Evolutionary conservation across 2,113 vertebrate species (phyloP).

Genomic region (Sporophila hypoxantha): DNA sequence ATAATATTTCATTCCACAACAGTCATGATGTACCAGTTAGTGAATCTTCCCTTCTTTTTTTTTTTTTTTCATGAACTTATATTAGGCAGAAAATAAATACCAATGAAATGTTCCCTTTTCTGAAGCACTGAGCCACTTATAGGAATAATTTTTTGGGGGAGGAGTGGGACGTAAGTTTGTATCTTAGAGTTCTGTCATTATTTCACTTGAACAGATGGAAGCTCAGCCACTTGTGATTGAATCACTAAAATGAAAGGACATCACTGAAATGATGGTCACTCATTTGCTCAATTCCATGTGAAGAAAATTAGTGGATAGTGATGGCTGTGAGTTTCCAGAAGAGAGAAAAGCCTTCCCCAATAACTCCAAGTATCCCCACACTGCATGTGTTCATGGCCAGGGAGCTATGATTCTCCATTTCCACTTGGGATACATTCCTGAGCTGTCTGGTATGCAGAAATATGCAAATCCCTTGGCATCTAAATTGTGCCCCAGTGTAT

Average conservation of each 20-base stretch:
- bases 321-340: not conserved
- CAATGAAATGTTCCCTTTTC: not conserved
- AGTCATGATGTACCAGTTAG: not conserved
- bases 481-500: not conserved
- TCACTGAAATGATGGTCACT: not conserved
- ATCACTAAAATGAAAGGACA: not conserved
- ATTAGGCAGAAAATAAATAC: conserved; percentile 7
- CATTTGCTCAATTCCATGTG: not conserved
- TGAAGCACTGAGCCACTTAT: not conserved
- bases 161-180: not conserved
- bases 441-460: not conserved
- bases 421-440: not conserved
- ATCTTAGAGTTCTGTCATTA: not conserved
- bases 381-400: not conserved
- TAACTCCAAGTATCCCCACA: not conserved
- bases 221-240: conserved; percentile 16
- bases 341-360: not conserved
- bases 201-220: conserved; percentile 12
- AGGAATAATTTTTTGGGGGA: not conserved
- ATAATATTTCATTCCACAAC: not conserved
- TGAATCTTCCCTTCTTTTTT: not conserved
- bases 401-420: not conserved
- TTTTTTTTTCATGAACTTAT: not conserved
- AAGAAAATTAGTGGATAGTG: not conserved
- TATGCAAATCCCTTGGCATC: not conserved